phyloP scores from a whole-genome alignment of 2,888 invertebrate genomes.

The Bombylius discolor region DNA sequence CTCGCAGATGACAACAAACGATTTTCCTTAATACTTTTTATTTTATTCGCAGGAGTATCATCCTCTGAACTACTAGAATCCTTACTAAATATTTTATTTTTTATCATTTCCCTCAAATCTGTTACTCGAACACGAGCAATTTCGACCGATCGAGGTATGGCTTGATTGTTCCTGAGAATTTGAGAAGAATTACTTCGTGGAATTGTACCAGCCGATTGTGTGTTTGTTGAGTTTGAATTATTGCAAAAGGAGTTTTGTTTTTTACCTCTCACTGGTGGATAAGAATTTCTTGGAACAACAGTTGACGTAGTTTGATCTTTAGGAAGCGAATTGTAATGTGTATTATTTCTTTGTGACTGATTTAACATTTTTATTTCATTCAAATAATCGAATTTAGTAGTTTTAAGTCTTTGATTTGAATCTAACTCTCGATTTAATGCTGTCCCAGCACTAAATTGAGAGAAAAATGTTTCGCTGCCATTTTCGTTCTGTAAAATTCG shows the following conservation, averaged over 20 bases:
- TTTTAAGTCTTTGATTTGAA: constrained; percentile 4
- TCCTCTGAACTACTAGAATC: constrained; percentile 42
- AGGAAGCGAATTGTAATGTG: constrained; percentile 33
- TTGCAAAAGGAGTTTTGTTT: constrained; percentile 28
- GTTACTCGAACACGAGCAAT: constrained; percentile 34
- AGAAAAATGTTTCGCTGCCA: constrained; percentile 1
- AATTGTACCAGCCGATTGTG: constrained; percentile 37
- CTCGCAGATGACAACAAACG: constrained; percentile 43
- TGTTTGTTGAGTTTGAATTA: constrained; percentile 6
- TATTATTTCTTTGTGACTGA: constrained; percentile 25
- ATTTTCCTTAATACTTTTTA: constrained; percentile 33
- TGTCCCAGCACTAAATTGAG: constrained; percentile 10
- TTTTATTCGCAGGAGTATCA: constrained; percentile 42
- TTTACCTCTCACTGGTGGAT: constrained; percentile 47
- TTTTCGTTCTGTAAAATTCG: constrained; percentile 12
- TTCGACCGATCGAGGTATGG: constrained; percentile 33
- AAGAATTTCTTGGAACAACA: constrained; percentile 49
- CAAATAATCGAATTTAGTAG: constrained; percentile 31
- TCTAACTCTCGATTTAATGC: constrained; percentile 18
- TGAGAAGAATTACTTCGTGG: constrained; percentile 51
- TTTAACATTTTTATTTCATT: constrained; percentile 34
- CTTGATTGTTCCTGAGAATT: constrained; percentile 35
- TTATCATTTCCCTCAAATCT: constrained; percentile 34
- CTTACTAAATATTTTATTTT: constrained; percentile 27
- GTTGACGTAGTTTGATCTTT: constrained; percentile 42